These are phyloP conservation scores for Cuniculus paca DNA, from an alignment of 2,797 vertebrate genomes.

Conservation along the genomic window DNA sequence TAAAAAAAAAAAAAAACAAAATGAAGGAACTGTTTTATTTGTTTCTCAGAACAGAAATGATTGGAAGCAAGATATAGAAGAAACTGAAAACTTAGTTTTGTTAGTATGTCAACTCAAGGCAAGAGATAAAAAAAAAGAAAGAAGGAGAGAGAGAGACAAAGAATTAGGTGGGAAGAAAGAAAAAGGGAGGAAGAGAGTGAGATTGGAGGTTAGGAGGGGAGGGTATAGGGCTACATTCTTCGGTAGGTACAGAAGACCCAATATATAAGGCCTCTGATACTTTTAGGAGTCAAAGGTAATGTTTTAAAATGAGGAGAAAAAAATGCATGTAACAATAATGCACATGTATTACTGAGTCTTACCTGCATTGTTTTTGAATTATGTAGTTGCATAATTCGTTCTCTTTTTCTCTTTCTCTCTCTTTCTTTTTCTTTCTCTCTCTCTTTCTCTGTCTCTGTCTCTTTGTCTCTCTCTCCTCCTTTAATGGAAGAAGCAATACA, in stretches of 20 bases:
- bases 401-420: neutral
- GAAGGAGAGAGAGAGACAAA: too few relatives aligned
- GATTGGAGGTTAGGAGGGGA: too few relatives aligned
- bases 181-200: rapidly evolving
- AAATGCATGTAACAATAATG: neutral
- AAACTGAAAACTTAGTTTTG: constrained; percentile 58
- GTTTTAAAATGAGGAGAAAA: neutral
- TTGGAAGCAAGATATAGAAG: constrained; percentile 33
- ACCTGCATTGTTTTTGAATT: neutral
- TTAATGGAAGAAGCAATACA: neutral
- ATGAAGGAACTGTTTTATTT: constrained; percentile 65
- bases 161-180: rapidly evolving
- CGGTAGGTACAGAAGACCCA: neutral
- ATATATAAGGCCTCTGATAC: neutral
- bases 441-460: too few relatives aligned
- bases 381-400: neutral
- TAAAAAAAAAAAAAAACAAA: constrained; percentile 16
- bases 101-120: constrained; percentile 26
- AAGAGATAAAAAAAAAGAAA: neutral
- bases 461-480: neutral
- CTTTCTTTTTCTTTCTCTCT: neutral
- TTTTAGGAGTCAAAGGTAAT: neutral
- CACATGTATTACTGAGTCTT: neutral
- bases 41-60: constrained; percentile 73
- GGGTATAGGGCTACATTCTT: neutral